A percentile compares a stretch with the other conserved stretches of the same genome.
phyloP scores from a whole-genome alignment of 2,888 invertebrate species.

The Parnassius mnemosyne region DNA sequence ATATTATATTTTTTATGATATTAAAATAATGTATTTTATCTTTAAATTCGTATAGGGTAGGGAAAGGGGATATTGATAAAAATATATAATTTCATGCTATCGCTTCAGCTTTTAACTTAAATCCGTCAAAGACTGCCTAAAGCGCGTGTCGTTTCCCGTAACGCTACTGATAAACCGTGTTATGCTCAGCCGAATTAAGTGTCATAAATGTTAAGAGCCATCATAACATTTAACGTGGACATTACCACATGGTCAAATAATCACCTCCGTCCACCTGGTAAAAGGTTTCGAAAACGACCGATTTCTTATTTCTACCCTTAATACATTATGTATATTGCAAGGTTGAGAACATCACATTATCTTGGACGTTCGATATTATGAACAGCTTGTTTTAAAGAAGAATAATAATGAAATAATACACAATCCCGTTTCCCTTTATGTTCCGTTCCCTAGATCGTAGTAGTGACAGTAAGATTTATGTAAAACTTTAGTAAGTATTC shows the following conservation, averaged over 20 bases:
- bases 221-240: slow-evolving; percentile 61
- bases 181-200: slow-evolving; percentile 69
- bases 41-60: too few relatives aligned
- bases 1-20: too few relatives aligned
- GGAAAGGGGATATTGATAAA: too few relatives aligned
- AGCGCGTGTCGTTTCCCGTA: slow-evolving; percentile 54
- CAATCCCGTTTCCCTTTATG: too few relatives aligned
- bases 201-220: slow-evolving; percentile 70
- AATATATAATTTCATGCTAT: background rate
- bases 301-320: slow-evolving; percentile 25
- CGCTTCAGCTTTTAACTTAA: slow-evolving; percentile 33
- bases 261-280: slow-evolving; percentile 33
- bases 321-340: slow-evolving; percentile 9
- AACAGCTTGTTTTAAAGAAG: too few relatives aligned
- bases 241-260: slow-evolving; percentile 54
- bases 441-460: too few relatives aligned
- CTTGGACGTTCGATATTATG: too few relatives aligned
- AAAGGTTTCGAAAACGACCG: slow-evolving; percentile 31
- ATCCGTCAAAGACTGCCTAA: slow-evolving; percentile 44
- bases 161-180: slow-evolving; percentile 59
- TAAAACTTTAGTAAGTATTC: too few relatives aligned
- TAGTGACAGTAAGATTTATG: too few relatives aligned
- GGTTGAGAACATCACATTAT: background rate
- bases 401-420: too few relatives aligned
- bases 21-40: too few relatives aligned